Conservation (phyloP, 2,888 invertebrate species). For the Scaptomyza caliginosa region DNA sequence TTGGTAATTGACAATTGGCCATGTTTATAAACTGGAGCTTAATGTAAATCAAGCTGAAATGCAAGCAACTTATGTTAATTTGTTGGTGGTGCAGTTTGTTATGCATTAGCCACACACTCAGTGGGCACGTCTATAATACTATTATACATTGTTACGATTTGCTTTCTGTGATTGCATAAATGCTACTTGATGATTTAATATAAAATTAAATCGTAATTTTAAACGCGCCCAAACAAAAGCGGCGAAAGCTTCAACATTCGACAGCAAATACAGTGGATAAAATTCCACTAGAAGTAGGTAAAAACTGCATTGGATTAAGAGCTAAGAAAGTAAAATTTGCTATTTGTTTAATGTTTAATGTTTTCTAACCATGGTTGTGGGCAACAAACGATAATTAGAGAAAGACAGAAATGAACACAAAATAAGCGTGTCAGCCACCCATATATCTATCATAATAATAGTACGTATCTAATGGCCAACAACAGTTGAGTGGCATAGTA, state of each 20-base stretch:
- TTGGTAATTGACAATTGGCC: constrained; percentile 30
- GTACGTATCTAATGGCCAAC: constrained; percentile 5
- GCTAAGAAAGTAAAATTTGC: constrained; percentile 23
- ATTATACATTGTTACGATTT: constrained; percentile 22
- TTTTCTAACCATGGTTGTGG: constrained; percentile 47
- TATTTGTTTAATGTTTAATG: constrained; percentile 21
- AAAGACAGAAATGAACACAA: constrained; percentile 48
- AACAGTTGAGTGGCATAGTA: not conserved
- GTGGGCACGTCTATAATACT: constrained; percentile 13
- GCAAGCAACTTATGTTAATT: constrained; percentile 7
- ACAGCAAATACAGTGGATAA: constrained; percentile 45
- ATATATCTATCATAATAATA: constrained; percentile 7
- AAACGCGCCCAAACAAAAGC: constrained; percentile 48
- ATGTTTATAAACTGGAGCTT: constrained; percentile 8
- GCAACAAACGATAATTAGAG: not conserved
- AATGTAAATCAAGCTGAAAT: constrained; percentile 5
- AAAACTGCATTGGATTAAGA: not conserved
- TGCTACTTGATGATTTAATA: constrained; percentile 74
- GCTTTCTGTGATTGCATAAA: constrained; percentile 64
- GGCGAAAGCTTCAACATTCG: constrained; percentile 66
- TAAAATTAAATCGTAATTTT: constrained; percentile 76
- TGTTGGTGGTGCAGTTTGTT: constrained; percentile 15
- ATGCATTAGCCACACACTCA: constrained; percentile 42
- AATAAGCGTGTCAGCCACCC: constrained; percentile 37
- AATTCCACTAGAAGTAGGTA: not conserved